Conservation (phyloP, 2,113 vertebrate species). For the Rynchops niger region DNA sequence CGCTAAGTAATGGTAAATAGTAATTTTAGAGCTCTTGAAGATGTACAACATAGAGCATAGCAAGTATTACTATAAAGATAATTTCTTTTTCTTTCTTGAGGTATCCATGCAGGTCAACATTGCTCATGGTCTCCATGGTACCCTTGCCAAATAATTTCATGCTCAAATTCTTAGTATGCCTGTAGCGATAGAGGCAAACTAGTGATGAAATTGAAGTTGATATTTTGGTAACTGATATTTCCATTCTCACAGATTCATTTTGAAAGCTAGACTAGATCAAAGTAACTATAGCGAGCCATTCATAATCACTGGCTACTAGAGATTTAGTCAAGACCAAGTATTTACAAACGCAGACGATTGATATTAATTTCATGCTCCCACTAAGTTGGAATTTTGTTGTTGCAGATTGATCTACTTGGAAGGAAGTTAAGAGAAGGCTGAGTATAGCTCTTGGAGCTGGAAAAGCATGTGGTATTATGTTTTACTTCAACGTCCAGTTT, state of each 20-base stretch:
- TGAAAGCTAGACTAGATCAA: background rate
- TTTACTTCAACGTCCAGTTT: background rate
- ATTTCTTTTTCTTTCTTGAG: background rate
- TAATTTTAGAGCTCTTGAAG: background rate
- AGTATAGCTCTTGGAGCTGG: background rate
- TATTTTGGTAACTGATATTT: background rate
- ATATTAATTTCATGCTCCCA: background rate
- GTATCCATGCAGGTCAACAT: accelerated
- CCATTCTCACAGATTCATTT: background rate
- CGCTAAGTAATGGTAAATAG: background rate
- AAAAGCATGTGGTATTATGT: background rate
- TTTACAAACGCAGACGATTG: background rate
- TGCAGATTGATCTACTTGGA: background rate
- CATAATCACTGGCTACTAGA: background rate
- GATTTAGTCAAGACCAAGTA: background rate
- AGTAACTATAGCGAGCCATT: background rate
- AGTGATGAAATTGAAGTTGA: background rate
- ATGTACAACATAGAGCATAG: background rate
- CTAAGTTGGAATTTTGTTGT: background rate
- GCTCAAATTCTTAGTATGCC: background rate
- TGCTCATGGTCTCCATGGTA: background rate
- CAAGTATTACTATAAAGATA: background rate
- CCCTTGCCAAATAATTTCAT: background rate
- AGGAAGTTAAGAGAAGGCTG: background rate
- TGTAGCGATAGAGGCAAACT: background rate